Evolutionary conservation across 2,797 vertebrate species (phyloP).

Genomic region (Helostoma temminkii): DNA sequence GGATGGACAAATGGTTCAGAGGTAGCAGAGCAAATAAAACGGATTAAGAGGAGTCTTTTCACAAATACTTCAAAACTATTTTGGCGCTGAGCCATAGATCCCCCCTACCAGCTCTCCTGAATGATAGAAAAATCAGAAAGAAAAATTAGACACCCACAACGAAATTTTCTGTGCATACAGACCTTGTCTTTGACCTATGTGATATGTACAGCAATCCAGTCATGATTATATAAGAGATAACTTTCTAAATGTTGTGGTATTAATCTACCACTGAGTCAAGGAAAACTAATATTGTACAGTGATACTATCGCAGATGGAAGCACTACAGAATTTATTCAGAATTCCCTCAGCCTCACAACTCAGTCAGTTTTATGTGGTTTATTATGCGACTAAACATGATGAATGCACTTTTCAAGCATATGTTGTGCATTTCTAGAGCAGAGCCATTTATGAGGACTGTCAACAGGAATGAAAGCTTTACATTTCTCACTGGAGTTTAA

Average conservation of each 20-base stretch:
- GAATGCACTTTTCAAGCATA: constrained; percentile 22
- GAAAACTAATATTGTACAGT: constrained; percentile 1
- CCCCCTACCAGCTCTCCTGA: constrained; percentile 41
- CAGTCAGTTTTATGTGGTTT: constrained; percentile 24
- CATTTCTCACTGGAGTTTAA: constrained; percentile 30
- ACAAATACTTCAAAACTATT: constrained; percentile 88
- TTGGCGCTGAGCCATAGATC: constrained; percentile 74
- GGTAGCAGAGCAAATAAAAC: constrained; percentile 95
- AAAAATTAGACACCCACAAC: constrained; percentile 72
- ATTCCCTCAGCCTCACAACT: constrained; percentile 4
- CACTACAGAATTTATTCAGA: constrained; percentile 17
- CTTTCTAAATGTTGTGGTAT: constrained; percentile 18
- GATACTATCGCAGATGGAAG: constrained; percentile 15
- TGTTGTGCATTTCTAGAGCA: constrained; percentile 37
- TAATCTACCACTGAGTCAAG: constrained; percentile 5
- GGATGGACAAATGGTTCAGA: constrained; percentile 98
- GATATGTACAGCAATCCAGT: neutral
- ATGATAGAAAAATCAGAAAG: constrained; percentile 45
- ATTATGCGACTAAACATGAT: constrained; percentile 28
- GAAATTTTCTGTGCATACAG: constrained; percentile 62
- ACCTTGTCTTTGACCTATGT: constrained; percentile 44
- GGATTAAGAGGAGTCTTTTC: constrained; percentile 93
- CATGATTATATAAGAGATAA: neutral
- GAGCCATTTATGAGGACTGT: constrained; percentile 35
- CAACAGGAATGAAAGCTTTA: constrained; percentile 54